A percentile compares a stretch with the other conserved stretches of the same genome.
These are phyloP conservation scores for Bombus huntii DNA, from an alignment of 1,140 invertebrate species.

Conservation along the genomic window DNA sequence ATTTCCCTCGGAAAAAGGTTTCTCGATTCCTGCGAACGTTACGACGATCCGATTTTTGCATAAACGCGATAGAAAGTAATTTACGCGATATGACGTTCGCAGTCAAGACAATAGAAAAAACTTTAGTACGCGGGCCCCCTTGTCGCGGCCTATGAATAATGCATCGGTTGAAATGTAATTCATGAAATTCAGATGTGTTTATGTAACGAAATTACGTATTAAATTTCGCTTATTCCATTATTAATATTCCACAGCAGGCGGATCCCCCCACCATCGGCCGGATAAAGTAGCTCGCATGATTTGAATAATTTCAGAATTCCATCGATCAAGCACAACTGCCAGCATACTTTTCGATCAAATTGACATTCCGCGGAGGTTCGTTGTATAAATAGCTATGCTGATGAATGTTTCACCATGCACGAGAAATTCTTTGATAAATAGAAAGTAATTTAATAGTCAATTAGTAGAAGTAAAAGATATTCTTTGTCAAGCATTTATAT, in stretches of 20 bases:
- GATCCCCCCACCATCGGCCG: not conserved
- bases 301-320: constrained; percentile 49
- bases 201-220: constrained; percentile 47
- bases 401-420: not conserved
- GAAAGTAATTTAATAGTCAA: no score
- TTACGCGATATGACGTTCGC: constrained; percentile 9
- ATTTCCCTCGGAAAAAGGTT: not conserved
- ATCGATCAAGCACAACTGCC: constrained; percentile 36
- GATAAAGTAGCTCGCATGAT: constrained; percentile 28
- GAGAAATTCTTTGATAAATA: not conserved
- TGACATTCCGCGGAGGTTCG: constrained; percentile 7
- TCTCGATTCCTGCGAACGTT: not conserved
- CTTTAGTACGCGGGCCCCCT: not conserved
- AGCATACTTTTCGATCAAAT: constrained; percentile 31
- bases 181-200: constrained; percentile 53
- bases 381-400: not conserved
- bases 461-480: not conserved
- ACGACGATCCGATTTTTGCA: constrained; percentile 1
- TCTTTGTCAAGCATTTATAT: not conserved
- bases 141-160: constrained; percentile 27
- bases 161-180: constrained; percentile 17
- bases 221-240: constrained; percentile 49
- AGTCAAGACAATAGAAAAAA: constrained; percentile 24
- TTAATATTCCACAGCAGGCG: constrained; percentile 37
- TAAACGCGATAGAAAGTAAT: constrained; percentile 26